phyloP scores from a whole-genome alignment of 2,797 vertebrate species.

The Chromis chromis region DNA sequence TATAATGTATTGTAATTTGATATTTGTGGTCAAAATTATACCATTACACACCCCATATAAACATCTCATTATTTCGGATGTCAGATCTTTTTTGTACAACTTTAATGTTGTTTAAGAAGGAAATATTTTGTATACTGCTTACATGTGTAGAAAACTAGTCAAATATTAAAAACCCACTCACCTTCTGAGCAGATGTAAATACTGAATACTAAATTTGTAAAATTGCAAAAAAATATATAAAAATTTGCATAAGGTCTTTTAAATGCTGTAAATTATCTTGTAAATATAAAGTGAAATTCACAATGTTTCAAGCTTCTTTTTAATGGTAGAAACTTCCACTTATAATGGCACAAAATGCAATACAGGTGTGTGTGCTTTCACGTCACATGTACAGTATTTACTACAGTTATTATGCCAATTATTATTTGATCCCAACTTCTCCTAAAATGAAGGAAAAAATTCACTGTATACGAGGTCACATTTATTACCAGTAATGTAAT shows the following conservation, averaged over 20 bases:
- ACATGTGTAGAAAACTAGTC: background rate
- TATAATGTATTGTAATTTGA: background rate
- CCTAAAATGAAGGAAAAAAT: background rate
- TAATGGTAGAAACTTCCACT: background rate
- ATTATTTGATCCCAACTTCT: background rate
- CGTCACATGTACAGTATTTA: background rate
- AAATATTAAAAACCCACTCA: background rate
- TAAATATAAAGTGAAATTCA: slow-evolving; percentile 9
- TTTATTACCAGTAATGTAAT: slow-evolving; percentile 28
- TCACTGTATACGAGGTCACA: background rate
- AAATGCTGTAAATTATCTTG: background rate
- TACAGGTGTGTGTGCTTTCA: background rate
- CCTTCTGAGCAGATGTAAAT: background rate
- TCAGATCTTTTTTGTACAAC: background rate
- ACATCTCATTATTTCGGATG: background rate
- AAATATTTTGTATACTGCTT: background rate
- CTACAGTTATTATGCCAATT: background rate
- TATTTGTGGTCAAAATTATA: background rate
- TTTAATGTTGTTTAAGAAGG: background rate
- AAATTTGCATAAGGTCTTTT: background rate
- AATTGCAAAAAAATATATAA: background rate
- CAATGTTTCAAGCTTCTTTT: background rate
- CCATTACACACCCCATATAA: background rate
- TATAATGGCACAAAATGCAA: background rate
- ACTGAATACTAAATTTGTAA: background rate